Evolutionary conservation across 2,888 invertebrate genomes (phyloP), one percentile per base, ranked within the genome.

Genomic region (Buathra laborator): DNA sequence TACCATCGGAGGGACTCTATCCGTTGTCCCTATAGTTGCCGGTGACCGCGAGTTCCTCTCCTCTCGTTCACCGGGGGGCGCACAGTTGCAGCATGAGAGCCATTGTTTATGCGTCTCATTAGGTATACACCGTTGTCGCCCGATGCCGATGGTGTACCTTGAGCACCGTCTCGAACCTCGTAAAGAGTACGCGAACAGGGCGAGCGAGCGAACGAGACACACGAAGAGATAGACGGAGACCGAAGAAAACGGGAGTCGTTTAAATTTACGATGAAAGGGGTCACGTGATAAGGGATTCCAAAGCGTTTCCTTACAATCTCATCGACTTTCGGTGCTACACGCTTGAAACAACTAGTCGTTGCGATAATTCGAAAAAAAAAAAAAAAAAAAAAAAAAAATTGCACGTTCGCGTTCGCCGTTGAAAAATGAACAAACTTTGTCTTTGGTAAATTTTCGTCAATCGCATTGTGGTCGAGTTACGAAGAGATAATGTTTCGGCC

Each of bases 71-170:
- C 37, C 56, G 0, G 56, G 19, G 37, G 4, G 53, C 7, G 44
- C 59, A 10, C 16, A 75, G 78, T 78, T 81, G 75, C 78, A 70
- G 66, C 71, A 29, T 78, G 76, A 79, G 74, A 76, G 68, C 86
- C 88, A 88, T 91, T 90, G 90, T 91, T 90, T 91, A 91, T 90
- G 88, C 86, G 77, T 75, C 89, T 90, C 90, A 90, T 91, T 91
- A 89, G 83, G 87, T 88, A 86, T 86, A 84, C 86, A 84, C 81
- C 84, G 86, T 86, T 85, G 88, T 88, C 86, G 85, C 87, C 64
- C 86, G 84, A 88, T 86, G 71, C 84, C 81, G 76, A 85, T 84
- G 77, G 85, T 72, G 84, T 75, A 81, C 84, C 74, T 68, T 16
- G 51, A 68, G 74, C 71, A 79, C 48, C 37, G 71, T 66, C 72